These are phyloP conservation scores for Drosophila affinis DNA, from an alignment of 2,888 invertebrate species.

Conservation along the genomic window DNA sequence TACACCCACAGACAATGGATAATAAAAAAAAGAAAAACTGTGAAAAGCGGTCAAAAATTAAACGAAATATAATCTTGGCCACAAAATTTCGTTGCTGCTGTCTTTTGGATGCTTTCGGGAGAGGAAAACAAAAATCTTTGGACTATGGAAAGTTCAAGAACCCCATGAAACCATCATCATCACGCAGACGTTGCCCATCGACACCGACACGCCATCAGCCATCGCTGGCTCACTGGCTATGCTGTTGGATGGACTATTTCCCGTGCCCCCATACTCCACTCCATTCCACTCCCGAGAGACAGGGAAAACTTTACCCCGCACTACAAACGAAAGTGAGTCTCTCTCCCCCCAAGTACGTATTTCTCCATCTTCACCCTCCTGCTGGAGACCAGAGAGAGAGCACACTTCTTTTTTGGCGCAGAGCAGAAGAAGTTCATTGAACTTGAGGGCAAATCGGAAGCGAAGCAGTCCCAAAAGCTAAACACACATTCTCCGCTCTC, in stretches of 20 bases:
- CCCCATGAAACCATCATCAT: constrained; percentile 71
- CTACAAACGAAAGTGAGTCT: constrained; percentile 69
- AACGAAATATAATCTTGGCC: constrained; percentile 49
- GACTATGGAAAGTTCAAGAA: constrained; percentile 70
- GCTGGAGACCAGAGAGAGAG: not conserved
- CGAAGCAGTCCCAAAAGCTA: constrained; percentile 47
- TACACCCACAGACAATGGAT: constrained; percentile 1
- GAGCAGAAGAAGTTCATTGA: constrained; percentile 68
- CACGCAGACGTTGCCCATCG: constrained; percentile 31
- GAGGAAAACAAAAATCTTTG: constrained; percentile 57
- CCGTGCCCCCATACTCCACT: not conserved
- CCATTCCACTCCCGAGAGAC: not conserved
- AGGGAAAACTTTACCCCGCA: constrained; percentile 37
- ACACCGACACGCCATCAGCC: constrained; percentile 42
- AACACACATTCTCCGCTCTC: constrained; percentile 4
- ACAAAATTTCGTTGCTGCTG: constrained; percentile 31
- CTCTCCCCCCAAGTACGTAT: not conserved
- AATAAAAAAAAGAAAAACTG: constrained; percentile 8
- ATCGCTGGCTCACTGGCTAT: constrained; percentile 51
- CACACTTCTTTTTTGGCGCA: constrained; percentile 52
- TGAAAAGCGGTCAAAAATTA: constrained; percentile 33
- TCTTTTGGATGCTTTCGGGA: constrained; percentile 15
- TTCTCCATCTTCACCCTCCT: constrained; percentile 16
- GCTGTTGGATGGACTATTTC: constrained; percentile 49
- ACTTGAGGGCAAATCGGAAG: constrained; percentile 57